Conservation (phyloP, 2,888 invertebrate genomes). For the Malthinus flaveolus region DNA sequence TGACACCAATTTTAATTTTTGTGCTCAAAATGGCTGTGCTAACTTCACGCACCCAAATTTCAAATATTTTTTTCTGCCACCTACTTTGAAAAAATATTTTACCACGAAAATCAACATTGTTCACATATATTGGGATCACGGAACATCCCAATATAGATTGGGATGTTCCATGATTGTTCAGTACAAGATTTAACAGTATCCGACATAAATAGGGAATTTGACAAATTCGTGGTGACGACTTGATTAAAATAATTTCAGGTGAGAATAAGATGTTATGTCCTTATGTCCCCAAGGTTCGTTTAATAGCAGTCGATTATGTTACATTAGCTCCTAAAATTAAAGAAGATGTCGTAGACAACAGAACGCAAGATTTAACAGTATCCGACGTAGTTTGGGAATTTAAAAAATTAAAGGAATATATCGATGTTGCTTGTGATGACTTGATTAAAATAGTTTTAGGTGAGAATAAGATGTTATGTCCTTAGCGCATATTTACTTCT, state of each 20-base stretch:
- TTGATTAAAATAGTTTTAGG: conserved; percentile 60
- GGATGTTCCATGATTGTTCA: too few species aligned
- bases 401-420: conserved; percentile 62
- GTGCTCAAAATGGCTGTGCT: too few species aligned
- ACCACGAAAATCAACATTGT: too few species aligned
- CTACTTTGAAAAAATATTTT: too few species aligned
- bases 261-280: conserved; percentile 27
- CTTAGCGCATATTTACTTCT: background rate
- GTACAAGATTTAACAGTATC: conserved; percentile 34
- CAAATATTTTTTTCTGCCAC: too few species aligned
- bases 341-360: conserved; percentile 27
- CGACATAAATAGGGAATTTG: conserved; percentile 65
- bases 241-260: conserved; percentile 61
- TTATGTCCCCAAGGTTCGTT: too few species aligned
- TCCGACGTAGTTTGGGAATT: conserved; percentile 63
- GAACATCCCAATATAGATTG: too few species aligned
- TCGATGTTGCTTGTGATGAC: conserved; percentile 61
- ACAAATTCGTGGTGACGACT: conserved; percentile 60
- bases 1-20: too few species aligned
- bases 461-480: conserved; percentile 40
- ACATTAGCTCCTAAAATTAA: conserved; percentile 19
- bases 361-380: conserved; percentile 31
- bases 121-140: too few species aligned
- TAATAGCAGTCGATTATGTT: conserved; percentile 30
- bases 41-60: too few species aligned